Evolutionary conservation across 2,888 invertebrate genomes (phyloP), one percentile per base, ranked within the genome.

Genomic region (Papilio demoleus): DNA sequence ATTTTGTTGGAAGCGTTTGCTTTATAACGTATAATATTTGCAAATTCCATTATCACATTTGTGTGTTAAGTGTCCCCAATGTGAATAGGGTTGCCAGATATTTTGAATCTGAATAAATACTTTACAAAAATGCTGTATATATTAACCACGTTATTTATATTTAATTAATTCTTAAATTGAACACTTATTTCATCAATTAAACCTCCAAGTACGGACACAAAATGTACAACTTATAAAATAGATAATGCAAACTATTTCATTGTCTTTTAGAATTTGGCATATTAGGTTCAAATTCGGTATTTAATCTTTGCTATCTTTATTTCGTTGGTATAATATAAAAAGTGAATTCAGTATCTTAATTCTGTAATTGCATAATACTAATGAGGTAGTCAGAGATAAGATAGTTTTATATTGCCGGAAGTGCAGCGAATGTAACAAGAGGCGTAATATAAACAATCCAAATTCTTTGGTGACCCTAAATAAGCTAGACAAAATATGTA

Each of bases 1-100:
- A 31, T 53, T 53, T 53, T 31, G 22, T 53, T 53, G n/a, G 31
- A 31, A 14, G 27, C 53, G 27, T 53, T 53, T 53, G 31, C 53
- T 53, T 53, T 53, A 53, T 11, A 53, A n/a, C 27, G 31, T 53
- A 53, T 31, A 53, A 53, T 53, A 53, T 53, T 53, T 53, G 53
- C 27, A 9, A 53, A 53, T 53, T 31, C 27, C 53, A 53, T 53
- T 53, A 53, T 53, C 53, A 53, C 53, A n/a, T 50, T 50, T 50
- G 50, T 50, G 31, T 9, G 53, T 31, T 53, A 53, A 53, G 53
- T 53, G 53, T 53, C 53, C 3, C 31, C 53, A 53, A 53, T 31
- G 53, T 31, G n/a, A 53, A 8, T 31, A 31, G 27, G 53, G 27
- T 31, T 31, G 31, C 53, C 53, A 50, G 24, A 24, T 4, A 22